Conservation (phyloP, 2,113 vertebrate species). For the Forbesichthys papilliferus region DNA sequence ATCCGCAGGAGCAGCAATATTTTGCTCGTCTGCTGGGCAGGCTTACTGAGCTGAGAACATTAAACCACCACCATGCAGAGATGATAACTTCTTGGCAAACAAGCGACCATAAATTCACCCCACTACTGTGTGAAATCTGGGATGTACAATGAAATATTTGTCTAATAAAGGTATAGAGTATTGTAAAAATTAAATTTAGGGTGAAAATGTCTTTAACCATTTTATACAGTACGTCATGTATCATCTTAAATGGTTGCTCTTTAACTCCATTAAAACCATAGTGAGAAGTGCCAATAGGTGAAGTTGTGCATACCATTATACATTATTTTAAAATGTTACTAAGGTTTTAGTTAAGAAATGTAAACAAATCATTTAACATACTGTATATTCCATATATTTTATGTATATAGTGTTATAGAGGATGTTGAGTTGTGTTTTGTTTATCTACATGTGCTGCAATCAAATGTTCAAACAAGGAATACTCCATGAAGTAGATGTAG, state of each 20-base stretch:
- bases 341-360: background rate
- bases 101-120: constrained; percentile 95
- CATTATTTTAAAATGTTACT: background rate
- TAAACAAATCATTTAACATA: background rate
- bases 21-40: constrained; percentile 95
- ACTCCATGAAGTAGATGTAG: too few relatives aligned
- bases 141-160: constrained; percentile 85
- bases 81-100: constrained; percentile 95
- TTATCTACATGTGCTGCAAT: too few relatives aligned
- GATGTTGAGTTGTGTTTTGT: too few relatives aligned
- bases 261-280: too few relatives aligned
- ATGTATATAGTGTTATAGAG: too few relatives aligned
- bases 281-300: background rate
- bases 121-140: constrained; percentile 98
- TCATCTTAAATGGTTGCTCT: too few relatives aligned
- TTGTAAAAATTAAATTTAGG: constrained; percentile 16
- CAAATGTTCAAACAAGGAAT: too few relatives aligned
- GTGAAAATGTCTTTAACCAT: too few relatives aligned
- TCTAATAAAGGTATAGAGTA: background rate
- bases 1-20: constrained; percentile 88
- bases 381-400: too few relatives aligned
- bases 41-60: constrained; percentile 91
- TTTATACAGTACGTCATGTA: too few relatives aligned
- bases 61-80: constrained; percentile 93
- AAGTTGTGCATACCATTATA: background rate